Evolutionary conservation across 2,113 vertebrate species (phyloP), one percentile per base, ranked within the genome.

Genomic region (Thoracochromis brauschi): DNA sequence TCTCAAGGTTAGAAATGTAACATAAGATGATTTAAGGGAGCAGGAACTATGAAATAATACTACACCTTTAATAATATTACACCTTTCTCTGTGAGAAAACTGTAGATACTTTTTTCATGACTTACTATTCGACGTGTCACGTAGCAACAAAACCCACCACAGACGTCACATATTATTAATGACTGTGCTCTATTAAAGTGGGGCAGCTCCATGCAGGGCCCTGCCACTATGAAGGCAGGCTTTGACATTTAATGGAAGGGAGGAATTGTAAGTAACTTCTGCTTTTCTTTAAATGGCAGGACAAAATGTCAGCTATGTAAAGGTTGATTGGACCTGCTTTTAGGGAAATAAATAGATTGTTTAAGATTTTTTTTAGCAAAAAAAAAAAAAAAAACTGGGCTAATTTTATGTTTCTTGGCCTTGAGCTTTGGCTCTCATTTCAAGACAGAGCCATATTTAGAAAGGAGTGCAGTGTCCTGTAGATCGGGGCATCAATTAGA

Each of bases 391-490:
- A 26, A 58, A 57, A 5, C 40, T 26, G 40, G 31, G 19, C 87
- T 68, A 33, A 33, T 75, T 55, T 89, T 12, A 40, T 83, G 68
- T 38, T 71, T 86, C 24, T 45, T 87, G 75, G 45, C 80, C 84
- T 85, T 55, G 45, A 55, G 89, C 89, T 83, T 89, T 87, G 45
- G 58, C 73, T 88, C 80, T 55, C 11, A 51, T 24, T 85, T 84
- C 5, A 81, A 83, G 51, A 79, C 80, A 63, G 86, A 87, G 84
- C 85, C 87, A 90, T 90, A 87, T 92, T 94, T 94, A 92, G 90
- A 92, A 88, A 89, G 21, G 81, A 81, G 53, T 16, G 42, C 86
- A 86, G 68, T 57, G 81, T 80, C 54, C 75, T 75, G 85, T 79
- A 83, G 82, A 85, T 84, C 21, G 47, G 88, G 83, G 88, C 80